Percentiles rank a stretch among this genome's conserved stretches.
Evolutionary conservation across 2,797 vertebrate genomes (phyloP).

Genomic region (Meda fulgida): DNA sequence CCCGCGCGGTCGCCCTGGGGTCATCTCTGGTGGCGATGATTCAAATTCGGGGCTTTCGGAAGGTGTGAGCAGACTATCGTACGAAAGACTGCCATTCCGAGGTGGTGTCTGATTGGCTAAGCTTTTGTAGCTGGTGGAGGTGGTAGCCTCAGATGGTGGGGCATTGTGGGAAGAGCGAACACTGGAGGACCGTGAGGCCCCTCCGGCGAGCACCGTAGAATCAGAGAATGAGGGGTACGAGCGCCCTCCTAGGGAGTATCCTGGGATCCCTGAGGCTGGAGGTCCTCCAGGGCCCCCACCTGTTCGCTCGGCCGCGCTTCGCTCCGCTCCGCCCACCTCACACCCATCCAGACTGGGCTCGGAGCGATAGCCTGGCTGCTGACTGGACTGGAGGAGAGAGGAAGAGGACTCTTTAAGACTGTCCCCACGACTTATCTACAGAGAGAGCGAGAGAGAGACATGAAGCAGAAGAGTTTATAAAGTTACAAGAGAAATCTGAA

Average conservation of each 20-base stretch:
- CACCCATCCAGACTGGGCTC: slow-evolving; percentile 91
- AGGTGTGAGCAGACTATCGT: slow-evolving; percentile 83
- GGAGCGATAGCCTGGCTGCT: slow-evolving; percentile 89
- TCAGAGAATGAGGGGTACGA: slow-evolving; percentile 87
- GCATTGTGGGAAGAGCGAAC: slow-evolving; percentile 83
- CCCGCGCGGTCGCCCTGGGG: slow-evolving; percentile 67
- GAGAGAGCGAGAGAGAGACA: slow-evolving; percentile 17
- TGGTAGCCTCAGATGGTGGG: slow-evolving; percentile 80
- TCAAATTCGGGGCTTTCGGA: slow-evolving; percentile 86
- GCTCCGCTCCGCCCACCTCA: slow-evolving; percentile 64
- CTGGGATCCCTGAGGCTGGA: slow-evolving; percentile 69
- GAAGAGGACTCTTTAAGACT: slow-evolving; percentile 89
- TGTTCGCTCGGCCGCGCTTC: slow-evolving; percentile 56
- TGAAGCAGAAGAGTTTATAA: slow-evolving; percentile 58
- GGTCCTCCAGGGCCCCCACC: slow-evolving; percentile 51
- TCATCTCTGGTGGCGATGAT: slow-evolving; percentile 67
- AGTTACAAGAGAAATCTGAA: slow-evolving; percentile 21
- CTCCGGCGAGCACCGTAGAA: slow-evolving; percentile 80
- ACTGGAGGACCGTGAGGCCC: slow-evolving; percentile 87
- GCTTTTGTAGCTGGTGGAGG: slow-evolving; percentile 93
- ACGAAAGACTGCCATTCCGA: slow-evolving; percentile 88
- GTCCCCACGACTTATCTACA: slow-evolving; percentile 89
- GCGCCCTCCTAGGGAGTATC: slow-evolving; percentile 77
- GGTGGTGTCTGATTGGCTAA: slow-evolving; percentile 90
- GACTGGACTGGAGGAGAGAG: slow-evolving; percentile 85